Evolutionary conservation across 2,113 vertebrate species (phyloP), one percentile per base, ranked within the genome.

Genomic region (Cyanistes caeruleus): DNA sequence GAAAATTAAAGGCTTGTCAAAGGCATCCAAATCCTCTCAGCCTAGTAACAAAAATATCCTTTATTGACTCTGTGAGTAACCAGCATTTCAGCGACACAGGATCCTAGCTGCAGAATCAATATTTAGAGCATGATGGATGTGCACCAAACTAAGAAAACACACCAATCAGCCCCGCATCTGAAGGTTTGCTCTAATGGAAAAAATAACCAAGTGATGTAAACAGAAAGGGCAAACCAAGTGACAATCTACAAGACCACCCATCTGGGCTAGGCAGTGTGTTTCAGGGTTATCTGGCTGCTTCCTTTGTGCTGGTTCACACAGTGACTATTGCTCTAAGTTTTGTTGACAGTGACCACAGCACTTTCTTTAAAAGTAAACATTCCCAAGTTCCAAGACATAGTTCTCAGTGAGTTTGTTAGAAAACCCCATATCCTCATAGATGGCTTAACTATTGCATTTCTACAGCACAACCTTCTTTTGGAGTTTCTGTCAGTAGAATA

Each of bases 231-330:
- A 89, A 93, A 93, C 35, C 69, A 69, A 96, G 48, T 80, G 90
- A 84, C 88, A 96, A 78, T 31, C 51, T 78, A n/a, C 30, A 84
- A 83, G 95, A 97, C 90, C 95, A 97, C 96, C 96, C 96, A 96
- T 83, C 84, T 87, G 88, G 81, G 37, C 39, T 13, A 80, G 39
- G 89, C 93, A 70, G 59, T 16, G 62, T 84, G 27, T 55, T 90
- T 80, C 80, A 65, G 78, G 44, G 65, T 97, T 96, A 96, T 95
- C 82, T 96, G 76, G 48, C 85, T 75, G 72, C 67, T 90, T 87
- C 84, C 88, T 95, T 95, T 96, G 91, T 84, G 87, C 37, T 5
- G 23, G 35, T 84, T 91, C 84, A 53, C 81, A 90, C 67, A 63
- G 27, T 35, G 79, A 95, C 92, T 86, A 8, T 68, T 89, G 80